Conservation (phyloP, 2,113 vertebrate species). For the Arenaria interpres region DNA sequence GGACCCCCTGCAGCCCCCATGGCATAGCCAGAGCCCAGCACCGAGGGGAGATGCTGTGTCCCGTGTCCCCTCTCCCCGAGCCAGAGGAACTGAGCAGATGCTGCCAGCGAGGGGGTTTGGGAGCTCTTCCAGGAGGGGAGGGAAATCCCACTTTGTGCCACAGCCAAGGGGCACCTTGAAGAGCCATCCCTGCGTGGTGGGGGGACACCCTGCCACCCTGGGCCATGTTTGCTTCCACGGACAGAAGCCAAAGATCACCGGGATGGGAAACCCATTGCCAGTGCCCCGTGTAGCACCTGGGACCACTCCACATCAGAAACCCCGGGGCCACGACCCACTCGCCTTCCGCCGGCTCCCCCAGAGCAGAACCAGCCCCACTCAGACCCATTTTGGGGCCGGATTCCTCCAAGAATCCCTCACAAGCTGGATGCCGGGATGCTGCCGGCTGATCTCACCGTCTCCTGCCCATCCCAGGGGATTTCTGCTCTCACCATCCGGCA, state of each 20-base stretch:
- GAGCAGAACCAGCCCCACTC: not conserved
- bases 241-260: accelerated
- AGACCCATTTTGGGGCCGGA: not conserved
- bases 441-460: accelerated
- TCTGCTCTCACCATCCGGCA: not conserved
- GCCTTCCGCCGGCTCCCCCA: accelerated
- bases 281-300: too few relatives aligned
- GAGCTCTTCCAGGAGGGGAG: not conserved
- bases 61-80: accelerated
- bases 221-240: accelerated
- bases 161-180: not conserved
- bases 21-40: accelerated
- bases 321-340: accelerated
- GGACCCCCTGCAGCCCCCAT: not conserved
- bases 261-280: accelerated
- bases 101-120: accelerated
- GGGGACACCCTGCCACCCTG: accelerated
- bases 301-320: not conserved
- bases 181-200: accelerated
- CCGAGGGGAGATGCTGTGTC: not conserved
- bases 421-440: accelerated
- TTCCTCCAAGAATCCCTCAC: accelerated
- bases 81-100: accelerated
- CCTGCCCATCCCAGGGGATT: not conserved
- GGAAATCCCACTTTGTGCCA: not conserved